A percentile compares a stretch with the other conserved stretches of the same genome.
These are phyloP conservation scores for Dicerorhinus sumatrensis DNA, from an alignment of 2,113 vertebrate genomes.

Conservation along the genomic window DNA sequence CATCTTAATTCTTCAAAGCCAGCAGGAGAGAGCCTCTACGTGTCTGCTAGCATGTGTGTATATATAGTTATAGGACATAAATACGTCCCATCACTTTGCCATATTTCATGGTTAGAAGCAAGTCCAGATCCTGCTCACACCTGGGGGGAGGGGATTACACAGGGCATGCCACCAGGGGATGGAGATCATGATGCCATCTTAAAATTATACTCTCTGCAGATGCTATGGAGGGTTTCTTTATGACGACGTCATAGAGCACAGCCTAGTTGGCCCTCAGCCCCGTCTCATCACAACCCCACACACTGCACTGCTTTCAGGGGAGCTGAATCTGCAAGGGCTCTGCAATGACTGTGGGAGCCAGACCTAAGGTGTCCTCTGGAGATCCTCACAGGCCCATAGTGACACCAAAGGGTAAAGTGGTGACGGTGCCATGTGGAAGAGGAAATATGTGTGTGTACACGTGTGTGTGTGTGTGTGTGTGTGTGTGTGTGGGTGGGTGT, in stretches of 20 bases:
- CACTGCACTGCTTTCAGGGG: not conserved
- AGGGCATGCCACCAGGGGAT: not conserved
- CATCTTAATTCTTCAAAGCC: not conserved
- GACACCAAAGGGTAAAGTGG: not conserved
- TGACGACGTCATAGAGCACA: not conserved
- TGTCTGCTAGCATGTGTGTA: rapidly evolving
- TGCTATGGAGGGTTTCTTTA: not conserved
- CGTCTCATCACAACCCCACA: not conserved
- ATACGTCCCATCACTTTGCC: not conserved
- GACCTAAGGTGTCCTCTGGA: not conserved
- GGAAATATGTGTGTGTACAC: not conserved
- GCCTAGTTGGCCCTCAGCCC: rapidly evolving
- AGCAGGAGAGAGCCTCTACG: not conserved
- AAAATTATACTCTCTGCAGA: not conserved
- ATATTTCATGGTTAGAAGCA: not conserved
- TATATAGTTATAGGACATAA: not conserved
- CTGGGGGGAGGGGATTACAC: not conserved
- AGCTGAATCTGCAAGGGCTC: not conserved
- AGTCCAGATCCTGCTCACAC: not conserved
- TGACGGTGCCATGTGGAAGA: not conserved
- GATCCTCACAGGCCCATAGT: too few relatives aligned
- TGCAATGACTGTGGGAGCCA: not conserved
- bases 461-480: rapidly evolving
- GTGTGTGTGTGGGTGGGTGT: not conserved
- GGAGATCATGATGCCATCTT: too few relatives aligned